Evolutionary conservation across 1,140 invertebrate species (phyloP).

Genomic region (Eupeodes corollae): DNA sequence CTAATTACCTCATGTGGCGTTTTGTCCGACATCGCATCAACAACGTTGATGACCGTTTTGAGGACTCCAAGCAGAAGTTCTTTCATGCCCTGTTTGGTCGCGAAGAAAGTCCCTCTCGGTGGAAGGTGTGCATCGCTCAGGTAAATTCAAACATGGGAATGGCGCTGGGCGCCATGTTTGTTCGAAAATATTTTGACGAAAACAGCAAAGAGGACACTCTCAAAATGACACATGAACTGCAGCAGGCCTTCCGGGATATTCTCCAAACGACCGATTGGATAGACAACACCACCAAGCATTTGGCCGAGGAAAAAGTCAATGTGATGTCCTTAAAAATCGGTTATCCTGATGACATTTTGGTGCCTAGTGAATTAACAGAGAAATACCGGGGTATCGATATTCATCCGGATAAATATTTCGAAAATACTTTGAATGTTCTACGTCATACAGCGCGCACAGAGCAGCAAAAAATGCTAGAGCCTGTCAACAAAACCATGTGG

Average conservation of each 20-base stretch:
- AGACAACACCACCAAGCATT: slow-evolving; percentile 61
- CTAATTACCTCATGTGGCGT: slow-evolving; percentile 62
- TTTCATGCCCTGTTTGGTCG: slow-evolving; percentile 53
- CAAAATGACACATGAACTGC: slow-evolving; percentile 73
- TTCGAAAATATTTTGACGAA: slow-evolving; percentile 71
- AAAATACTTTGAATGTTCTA: slow-evolving; percentile 75
- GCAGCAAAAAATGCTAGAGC: slow-evolving; percentile 69
- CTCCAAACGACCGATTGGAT: slow-evolving; percentile 69
- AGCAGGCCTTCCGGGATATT: slow-evolving; percentile 58
- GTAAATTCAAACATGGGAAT: slow-evolving; percentile 76
- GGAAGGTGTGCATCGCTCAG: slow-evolving; percentile 72
- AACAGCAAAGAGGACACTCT: slow-evolving; percentile 74
- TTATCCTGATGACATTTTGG: slow-evolving; percentile 76
- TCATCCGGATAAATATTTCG: slow-evolving; percentile 70
- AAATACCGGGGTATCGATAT: slow-evolving; percentile 66
- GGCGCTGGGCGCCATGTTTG: slow-evolving; percentile 73
- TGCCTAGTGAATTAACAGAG: slow-evolving; percentile 53
- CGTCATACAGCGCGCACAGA: slow-evolving; percentile 66
- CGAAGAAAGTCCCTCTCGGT: slow-evolving; percentile 79
- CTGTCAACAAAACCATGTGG: slow-evolving; percentile 76
- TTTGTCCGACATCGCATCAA: slow-evolving; percentile 73
- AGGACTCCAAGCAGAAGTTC: slow-evolving; percentile 56
- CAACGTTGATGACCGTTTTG: slow-evolving; percentile 72
- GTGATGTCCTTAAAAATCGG: slow-evolving; percentile 78
- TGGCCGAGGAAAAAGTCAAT: slow-evolving; percentile 70